Evolutionary conservation across 2,113 vertebrate species (phyloP).

Genomic region (Bos taurus): DNA sequence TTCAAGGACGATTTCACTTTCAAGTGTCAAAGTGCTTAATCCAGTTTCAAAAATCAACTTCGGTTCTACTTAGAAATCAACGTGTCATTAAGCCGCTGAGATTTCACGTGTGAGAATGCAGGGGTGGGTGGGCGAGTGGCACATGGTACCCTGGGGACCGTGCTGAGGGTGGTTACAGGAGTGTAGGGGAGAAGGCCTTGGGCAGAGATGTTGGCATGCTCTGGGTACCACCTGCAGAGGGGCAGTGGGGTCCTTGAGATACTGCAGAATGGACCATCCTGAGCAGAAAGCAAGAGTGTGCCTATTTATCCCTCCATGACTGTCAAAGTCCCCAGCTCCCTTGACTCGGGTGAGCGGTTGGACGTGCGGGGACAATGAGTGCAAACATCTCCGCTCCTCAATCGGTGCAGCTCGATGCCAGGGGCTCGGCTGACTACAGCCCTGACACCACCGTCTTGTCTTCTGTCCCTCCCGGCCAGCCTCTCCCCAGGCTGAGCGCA

Average conservation of each 20-base stretch:
- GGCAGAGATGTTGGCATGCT: neutral
- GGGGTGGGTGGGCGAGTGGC: fast-evolving
- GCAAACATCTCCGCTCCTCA: conserved; percentile 5
- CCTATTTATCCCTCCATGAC: neutral
- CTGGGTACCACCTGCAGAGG: neutral
- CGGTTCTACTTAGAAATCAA: conserved; percentile 38
- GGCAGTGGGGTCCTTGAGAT: neutral
- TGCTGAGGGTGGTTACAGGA: neutral
- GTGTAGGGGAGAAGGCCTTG: too few relatives aligned
- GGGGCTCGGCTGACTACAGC: neutral
- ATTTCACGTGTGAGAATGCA: neutral
- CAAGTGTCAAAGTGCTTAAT: conserved; percentile 60
- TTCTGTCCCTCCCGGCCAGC: neutral
- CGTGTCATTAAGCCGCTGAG: neutral
- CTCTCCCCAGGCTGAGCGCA: neutral
- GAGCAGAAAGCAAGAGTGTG: neutral
- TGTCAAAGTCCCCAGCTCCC: neutral
- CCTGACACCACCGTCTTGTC: neutral
- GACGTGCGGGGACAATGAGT: neutral
- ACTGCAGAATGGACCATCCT: neutral
- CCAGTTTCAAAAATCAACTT: conserved; percentile 63
- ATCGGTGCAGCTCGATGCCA: neutral
- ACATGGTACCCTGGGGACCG: fast-evolving
- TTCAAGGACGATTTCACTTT: conserved; percentile 68
- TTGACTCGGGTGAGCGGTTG: fast-evolving